phyloP scores from a whole-genome alignment of 92 coral and sea anemone species.

The Heteractis magnifica region DNA sequence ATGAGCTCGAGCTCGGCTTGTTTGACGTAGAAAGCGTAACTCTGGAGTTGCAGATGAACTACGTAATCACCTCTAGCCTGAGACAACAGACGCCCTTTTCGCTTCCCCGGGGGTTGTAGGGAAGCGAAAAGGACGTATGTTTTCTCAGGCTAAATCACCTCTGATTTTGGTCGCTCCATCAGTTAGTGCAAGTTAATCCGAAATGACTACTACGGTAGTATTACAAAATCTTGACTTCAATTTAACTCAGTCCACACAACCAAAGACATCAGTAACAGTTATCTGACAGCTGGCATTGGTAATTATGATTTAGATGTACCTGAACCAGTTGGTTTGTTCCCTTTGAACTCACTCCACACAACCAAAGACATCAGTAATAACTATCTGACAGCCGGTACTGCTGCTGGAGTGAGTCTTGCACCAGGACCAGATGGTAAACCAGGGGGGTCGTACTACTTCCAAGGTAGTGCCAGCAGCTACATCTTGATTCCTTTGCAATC shows the following conservation, averaged over 20 bases:
- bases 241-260: neutral
- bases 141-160: too few relatives aligned
- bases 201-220: too few relatives aligned
- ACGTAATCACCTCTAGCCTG: too few relatives aligned
- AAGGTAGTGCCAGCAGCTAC: conserved; percentile 26
- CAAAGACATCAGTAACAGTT: conserved; percentile 34
- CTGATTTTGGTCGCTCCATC: too few relatives aligned
- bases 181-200: too few relatives aligned
- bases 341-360: conserved; percentile 36
- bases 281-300: conserved; percentile 27
- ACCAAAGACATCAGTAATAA: conserved; percentile 45
- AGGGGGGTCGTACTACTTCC: conserved; percentile 43
- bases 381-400: conserved; percentile 31
- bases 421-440: conserved; percentile 47
- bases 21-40: too few relatives aligned
- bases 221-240: too few relatives aligned
- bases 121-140: too few relatives aligned
- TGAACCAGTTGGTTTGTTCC: conserved; percentile 44
- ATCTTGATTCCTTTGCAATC: conserved; percentile 35
- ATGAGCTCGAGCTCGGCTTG: too few relatives aligned
- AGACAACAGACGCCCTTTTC: too few relatives aligned
- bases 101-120: too few relatives aligned
- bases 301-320: conserved; percentile 1
- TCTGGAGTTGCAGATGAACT: too few relatives aligned
- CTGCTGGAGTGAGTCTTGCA: conserved; percentile 24